Evolutionary conservation across 1,140 invertebrate species (phyloP).

Genomic region (Antheraea mylitta): DNA sequence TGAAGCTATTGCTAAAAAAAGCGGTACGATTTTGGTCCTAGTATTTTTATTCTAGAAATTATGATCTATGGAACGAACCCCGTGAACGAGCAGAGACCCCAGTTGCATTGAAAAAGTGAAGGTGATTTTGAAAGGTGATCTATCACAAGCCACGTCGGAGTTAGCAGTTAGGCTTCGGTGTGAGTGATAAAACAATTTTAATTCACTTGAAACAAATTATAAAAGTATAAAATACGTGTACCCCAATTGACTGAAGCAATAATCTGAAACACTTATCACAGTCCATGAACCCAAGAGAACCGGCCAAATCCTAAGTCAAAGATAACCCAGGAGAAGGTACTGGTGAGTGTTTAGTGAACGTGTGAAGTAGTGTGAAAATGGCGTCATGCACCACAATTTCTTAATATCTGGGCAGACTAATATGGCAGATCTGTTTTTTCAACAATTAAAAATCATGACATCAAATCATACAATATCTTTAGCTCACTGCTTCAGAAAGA

Average conservation of each 20-base stretch:
- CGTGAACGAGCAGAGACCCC: no score
- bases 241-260: neutral
- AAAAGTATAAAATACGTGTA: neutral
- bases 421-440: neutral
- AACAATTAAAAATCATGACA: neutral
- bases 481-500: no score
- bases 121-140: neutral
- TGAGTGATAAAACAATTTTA: neutral
- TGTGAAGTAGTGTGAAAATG: no score
- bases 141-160: neutral
- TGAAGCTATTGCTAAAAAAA: neutral
- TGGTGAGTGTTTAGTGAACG: neutral
- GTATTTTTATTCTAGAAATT: neutral
- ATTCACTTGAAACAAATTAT: neutral
- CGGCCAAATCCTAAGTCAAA: neutral
- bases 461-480: no score
- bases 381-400: neutral
- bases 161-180: slow-evolving; percentile 1
- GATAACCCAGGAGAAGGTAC: neutral
- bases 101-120: no score
- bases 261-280: neutral
- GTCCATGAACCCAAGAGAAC: neutral
- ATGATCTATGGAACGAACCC: neutral
- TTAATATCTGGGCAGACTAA: neutral
- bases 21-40: neutral